Evolutionary conservation across 1,140 invertebrate genomes (phyloP).

Genomic region (Drosophila paulistorum): DNA sequence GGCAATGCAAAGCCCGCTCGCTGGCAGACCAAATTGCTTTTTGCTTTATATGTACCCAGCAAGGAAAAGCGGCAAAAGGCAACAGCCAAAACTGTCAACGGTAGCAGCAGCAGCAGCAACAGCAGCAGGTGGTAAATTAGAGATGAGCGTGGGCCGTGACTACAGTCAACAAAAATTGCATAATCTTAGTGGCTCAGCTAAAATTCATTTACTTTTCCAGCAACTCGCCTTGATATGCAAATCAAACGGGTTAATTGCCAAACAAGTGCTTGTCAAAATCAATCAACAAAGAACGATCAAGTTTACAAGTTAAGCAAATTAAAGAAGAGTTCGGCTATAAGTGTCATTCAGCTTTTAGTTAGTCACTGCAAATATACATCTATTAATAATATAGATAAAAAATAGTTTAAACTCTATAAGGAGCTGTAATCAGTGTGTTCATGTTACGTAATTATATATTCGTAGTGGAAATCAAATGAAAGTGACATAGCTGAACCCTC

Average conservation of each 20-base stretch:
- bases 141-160: constrained; percentile 42
- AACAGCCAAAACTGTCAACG: constrained; percentile 30
- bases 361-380: too few relatives aligned
- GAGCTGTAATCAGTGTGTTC: too few relatives aligned
- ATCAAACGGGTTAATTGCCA: background rate
- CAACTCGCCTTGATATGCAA: background rate
- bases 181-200: background rate
- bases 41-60: constrained; percentile 46
- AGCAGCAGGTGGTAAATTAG: constrained; percentile 48
- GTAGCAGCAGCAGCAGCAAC: constrained; percentile 14
- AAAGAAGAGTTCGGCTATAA: too few relatives aligned
- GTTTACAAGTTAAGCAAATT: too few relatives aligned
- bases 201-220: background rate
- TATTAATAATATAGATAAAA: too few relatives aligned
- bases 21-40: constrained; percentile 71
- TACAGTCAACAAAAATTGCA: constrained; percentile 3
- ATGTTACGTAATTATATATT: too few relatives aligned
- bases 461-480: too few relatives aligned
- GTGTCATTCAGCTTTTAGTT: too few relatives aligned
- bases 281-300: too few relatives aligned
- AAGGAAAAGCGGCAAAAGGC: constrained; percentile 33
- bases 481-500: too few relatives aligned
- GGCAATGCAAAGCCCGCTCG: constrained; percentile 35
- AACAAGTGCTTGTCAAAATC: too few relatives aligned
- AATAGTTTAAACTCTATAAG: too few relatives aligned